Conservation (phyloP, 2,113 vertebrate species). For the Piprites chloris region DNA sequence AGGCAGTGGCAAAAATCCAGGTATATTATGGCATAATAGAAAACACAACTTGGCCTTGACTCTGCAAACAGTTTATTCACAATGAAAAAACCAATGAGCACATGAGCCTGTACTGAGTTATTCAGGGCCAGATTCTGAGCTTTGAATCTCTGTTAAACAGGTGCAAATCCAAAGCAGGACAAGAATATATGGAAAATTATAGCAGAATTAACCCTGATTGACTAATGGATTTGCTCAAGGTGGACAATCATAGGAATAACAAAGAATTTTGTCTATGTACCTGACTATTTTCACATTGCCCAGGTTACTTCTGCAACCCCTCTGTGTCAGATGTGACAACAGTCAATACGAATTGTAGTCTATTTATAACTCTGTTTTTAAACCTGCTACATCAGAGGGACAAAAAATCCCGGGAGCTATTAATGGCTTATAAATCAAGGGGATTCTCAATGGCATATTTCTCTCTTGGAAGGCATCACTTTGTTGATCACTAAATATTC, state of each 20-base stretch:
- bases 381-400: background rate
- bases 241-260: background rate
- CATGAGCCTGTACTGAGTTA: background rate
- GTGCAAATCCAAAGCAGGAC: background rate
- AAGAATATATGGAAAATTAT: background rate
- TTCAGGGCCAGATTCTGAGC: background rate
- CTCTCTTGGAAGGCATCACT: background rate
- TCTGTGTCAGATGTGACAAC: background rate
- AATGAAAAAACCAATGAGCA: background rate
- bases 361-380: background rate
- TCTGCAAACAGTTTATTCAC: background rate
- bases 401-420: accelerated
- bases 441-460: background rate
- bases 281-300: background rate
- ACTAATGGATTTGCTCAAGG: background rate
- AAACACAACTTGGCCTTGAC: background rate
- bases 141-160: background rate
- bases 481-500: background rate
- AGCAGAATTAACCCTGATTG: background rate
- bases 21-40: background rate
- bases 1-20: background rate
- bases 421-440: background rate
- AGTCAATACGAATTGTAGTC: accelerated
- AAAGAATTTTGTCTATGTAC: background rate
- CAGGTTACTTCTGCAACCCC: background rate